Evolutionary conservation across 2,113 vertebrate genomes (phyloP).

Genomic region (Psittacara wagleri): DNA sequence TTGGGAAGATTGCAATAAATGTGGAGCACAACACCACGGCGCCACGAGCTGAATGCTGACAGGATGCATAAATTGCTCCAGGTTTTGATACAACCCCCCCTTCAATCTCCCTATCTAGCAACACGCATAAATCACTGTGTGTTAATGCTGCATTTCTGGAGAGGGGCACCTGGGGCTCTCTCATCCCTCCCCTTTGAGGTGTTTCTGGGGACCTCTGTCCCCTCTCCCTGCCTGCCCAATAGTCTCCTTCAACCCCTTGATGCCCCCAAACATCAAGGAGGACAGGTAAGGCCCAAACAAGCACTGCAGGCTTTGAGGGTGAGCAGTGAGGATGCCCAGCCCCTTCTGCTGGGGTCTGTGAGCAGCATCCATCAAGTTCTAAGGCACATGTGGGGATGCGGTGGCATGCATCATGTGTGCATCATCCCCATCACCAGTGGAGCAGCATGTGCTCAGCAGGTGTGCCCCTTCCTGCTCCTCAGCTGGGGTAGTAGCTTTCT

Average conservation of each 20-base stretch:
- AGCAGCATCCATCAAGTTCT: not conserved
- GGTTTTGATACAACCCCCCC: not conserved
- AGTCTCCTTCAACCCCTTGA: not conserved
- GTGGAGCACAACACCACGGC: not conserved
- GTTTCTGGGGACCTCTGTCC: not conserved
- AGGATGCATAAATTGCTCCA: conserved; percentile 42
- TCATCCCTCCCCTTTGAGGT: not conserved
- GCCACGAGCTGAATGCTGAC: not conserved
- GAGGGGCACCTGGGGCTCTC: not conserved
- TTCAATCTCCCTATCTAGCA: not conserved
- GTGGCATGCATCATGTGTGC: not conserved
- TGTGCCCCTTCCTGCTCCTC: not conserved
- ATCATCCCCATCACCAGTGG: not conserved
- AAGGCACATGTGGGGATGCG: rapidly evolving
- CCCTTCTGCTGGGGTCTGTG: not conserved
- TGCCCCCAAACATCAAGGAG: not conserved
- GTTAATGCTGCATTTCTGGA: not conserved
- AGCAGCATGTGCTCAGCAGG: rapidly evolving
- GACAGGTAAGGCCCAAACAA: not conserved
- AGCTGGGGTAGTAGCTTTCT: not conserved
- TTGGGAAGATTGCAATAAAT: conserved; percentile 70
- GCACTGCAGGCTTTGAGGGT: not conserved
- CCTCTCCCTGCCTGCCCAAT: not conserved
- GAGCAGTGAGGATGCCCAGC: not conserved
- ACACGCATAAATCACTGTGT: not conserved